Evolutionary conservation across 1,140 invertebrate species (phyloP), one percentile per base, ranked within the genome.

Genomic region (Zaprionus ornatus): DNA sequence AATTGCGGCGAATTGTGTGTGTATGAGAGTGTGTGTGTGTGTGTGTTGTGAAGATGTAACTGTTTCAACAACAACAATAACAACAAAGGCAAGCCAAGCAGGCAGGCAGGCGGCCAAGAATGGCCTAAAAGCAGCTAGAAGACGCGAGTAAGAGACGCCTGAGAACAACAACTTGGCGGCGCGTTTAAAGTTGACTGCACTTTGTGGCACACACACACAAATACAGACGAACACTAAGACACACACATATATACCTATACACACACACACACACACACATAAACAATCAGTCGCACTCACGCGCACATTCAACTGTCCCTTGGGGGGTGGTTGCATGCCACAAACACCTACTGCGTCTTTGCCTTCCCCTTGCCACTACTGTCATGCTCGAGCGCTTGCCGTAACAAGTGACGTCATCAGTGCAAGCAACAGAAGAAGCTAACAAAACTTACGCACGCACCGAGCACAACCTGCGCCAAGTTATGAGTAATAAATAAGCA

Each of bases 161-260:
- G 42, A 54, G 27, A 23, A 29, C 61, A n/a, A 23, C 40, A n/a
- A 23, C 40, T 29, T 45, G 19, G 42, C 45, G 40, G 40, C 48
- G 63, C 35, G 45, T 66, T 32, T 35, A 40, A 67, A 73, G 71
- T 74, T 74, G 71, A 67, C 57, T 74, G 65, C 57, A 74, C 65
- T 64, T 63, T 75, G 67, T 57, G 66, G 59, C 65, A 68, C 21
- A 21, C 54, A 21, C 61, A 50, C 32, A n/a, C 17, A 54, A 32
- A 25, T 29, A 64, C 2, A 54, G n/a, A 2, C 23, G 4, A 2
- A 1, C 19, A 50, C 17, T n/a, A n/a, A 50, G 19, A 35, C 19
- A 52, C 17, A 13, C n/a, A 50, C 25, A 4, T 29, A n/a, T 0
- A 40, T 15, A 15, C 0, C 19, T 13, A 17, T 6, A 50, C 17